phyloP scores from a whole-genome alignment of 2,888 invertebrate species.

The Caenorhabditis plicata region DNA sequence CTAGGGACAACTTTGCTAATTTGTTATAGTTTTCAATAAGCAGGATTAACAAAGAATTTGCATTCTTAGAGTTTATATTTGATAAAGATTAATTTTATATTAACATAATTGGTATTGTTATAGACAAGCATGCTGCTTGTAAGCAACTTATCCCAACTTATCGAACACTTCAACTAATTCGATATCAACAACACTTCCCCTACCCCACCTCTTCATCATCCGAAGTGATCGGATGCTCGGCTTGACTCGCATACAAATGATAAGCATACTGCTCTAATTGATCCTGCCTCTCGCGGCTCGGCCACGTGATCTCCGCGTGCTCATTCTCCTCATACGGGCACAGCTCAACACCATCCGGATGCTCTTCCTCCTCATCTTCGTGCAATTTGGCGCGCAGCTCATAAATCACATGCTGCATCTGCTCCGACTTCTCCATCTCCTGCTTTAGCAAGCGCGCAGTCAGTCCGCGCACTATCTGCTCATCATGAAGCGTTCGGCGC shows the following conservation, averaged over 20 bases:
- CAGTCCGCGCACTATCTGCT: slow-evolving; percentile 50
- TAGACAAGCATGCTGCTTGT: too few relatives aligned
- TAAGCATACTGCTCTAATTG: slow-evolving; percentile 33
- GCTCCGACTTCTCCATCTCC: slow-evolving; percentile 48
- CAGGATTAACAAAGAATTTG: too few relatives aligned
- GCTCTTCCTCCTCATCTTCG: slow-evolving; percentile 7
- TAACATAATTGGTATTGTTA: too few relatives aligned
- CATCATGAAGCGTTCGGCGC: slow-evolving; percentile 45
- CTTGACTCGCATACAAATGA: slow-evolving; percentile 27
- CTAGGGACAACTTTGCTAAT: too few relatives aligned
- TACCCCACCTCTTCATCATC: slow-evolving; percentile 20
- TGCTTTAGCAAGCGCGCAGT: slow-evolving; percentile 54
- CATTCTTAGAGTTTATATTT: too few relatives aligned
- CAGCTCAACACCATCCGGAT: not conserved
- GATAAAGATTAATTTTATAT: too few relatives aligned
- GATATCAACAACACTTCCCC: too few relatives aligned
- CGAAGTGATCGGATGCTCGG: slow-evolving; percentile 26
- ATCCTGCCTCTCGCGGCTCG: slow-evolving; percentile 25
- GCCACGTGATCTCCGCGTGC: slow-evolving; percentile 17
- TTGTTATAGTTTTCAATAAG: too few relatives aligned
- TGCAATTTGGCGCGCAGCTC: slow-evolving; percentile 43
- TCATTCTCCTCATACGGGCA: slow-evolving; percentile 19
- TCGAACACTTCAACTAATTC: too few relatives aligned
- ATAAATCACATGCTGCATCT: slow-evolving; percentile 42
- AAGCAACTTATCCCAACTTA: too few relatives aligned